Evolutionary conservation across 2,113 vertebrate species (phyloP).

Genomic region (Oostethus manadensis): DNA sequence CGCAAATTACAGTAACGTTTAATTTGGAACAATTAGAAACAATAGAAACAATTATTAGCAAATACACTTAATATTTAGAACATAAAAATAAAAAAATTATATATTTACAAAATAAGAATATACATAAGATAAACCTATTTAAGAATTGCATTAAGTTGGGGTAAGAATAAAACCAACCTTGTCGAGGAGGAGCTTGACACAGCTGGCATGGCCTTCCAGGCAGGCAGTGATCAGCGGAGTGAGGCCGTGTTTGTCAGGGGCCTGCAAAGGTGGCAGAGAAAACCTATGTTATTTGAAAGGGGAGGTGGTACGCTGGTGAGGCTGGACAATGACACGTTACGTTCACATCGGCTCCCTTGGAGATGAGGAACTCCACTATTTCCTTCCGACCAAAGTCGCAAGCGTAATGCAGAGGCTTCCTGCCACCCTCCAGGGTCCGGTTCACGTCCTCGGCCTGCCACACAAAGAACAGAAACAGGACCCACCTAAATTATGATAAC

Average conservation of each 20-base stretch:
- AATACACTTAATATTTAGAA: no score
- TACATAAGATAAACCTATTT: no score
- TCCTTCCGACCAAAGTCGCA: conserved; percentile 88
- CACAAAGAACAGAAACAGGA: conserved; percentile 6
- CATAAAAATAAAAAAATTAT: no score
- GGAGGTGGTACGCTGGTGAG: neutral
- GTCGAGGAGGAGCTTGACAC: conserved; percentile 91
- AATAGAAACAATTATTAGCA: no score
- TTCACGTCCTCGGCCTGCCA: conserved; percentile 88
- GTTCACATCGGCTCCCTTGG: conserved; percentile 92
- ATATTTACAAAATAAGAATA: no score
- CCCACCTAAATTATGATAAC: no score
- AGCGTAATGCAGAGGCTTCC: conserved; percentile 91
- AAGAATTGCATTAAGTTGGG: no score
- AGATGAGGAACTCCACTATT: conserved; percentile 85
- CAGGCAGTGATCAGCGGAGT: conserved; percentile 89
- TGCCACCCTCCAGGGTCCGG: conserved; percentile 82
- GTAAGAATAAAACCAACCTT: conserved; percentile 52
- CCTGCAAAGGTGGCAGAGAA: conserved; percentile 63
- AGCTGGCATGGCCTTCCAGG: conserved; percentile 82
- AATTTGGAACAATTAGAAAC: no score
- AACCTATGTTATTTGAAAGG: neutral
- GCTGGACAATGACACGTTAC: conserved; percentile 60
- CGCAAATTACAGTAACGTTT: no score
- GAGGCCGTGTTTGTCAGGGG: conserved; percentile 87